phyloP scores from a whole-genome alignment of 2,797 vertebrate genomes.

The Ctenopoma kingsleyae region DNA sequence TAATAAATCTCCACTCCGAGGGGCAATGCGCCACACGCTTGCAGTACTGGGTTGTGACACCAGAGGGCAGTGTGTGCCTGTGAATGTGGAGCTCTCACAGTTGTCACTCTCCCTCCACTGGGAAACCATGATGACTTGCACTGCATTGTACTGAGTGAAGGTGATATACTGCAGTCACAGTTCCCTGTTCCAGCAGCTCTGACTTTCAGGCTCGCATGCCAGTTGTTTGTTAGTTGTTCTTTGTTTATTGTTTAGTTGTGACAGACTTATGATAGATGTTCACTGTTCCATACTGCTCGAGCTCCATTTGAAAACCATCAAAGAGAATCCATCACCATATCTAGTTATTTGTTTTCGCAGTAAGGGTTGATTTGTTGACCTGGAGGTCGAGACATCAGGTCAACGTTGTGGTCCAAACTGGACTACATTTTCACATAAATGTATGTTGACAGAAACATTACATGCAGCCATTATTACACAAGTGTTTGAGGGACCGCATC shows the following conservation, averaged over 20 bases:
- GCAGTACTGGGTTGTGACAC: constrained; percentile 61
- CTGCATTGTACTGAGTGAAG: constrained; percentile 51
- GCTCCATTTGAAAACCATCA: neutral
- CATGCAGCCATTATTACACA: neutral
- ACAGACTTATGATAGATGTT: neutral
- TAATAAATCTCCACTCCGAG: constrained; percentile 32
- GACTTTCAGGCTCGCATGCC: constrained; percentile 40
- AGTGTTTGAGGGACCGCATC: neutral
- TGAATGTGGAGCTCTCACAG: constrained; percentile 8
- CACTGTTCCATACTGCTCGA: neutral
- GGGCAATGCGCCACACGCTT: neutral
- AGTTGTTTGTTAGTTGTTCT: neutral
- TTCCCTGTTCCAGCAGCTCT: constrained; percentile 23
- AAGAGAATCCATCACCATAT: neutral
- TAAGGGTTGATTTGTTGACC: neutral
- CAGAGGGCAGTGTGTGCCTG: constrained; percentile 81
- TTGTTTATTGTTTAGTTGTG: constrained; percentile 6
- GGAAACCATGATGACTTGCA: constrained; percentile 61
- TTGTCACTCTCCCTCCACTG: constrained; percentile 18
- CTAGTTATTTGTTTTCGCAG: neutral
- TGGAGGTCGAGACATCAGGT: neutral
- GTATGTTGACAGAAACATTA: neutral
- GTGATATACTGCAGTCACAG: constrained; percentile 51
- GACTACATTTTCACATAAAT: neutral
- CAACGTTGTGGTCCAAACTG: fast-evolving